phyloP scores from a whole-genome alignment of 2,888 invertebrate genomes.

The Tetrapedia diversipes region DNA sequence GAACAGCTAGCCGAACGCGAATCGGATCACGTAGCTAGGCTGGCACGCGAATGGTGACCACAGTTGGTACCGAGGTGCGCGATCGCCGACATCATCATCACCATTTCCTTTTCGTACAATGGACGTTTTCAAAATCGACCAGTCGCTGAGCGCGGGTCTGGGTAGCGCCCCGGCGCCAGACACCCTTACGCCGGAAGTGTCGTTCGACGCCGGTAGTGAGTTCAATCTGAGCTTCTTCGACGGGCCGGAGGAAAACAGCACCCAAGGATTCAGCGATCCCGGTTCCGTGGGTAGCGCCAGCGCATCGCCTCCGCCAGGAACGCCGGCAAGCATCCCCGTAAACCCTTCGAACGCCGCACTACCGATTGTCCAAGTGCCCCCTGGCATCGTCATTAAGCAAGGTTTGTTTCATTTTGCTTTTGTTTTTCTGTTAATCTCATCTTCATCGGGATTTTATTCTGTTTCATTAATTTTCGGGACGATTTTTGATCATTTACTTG shows the following conservation, averaged over 20 bases:
- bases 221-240: constrained; percentile 93
- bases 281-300: constrained; percentile 86
- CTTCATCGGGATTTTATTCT: background rate
- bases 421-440: background rate
- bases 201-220: constrained; percentile 90
- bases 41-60: constrained; percentile 72
- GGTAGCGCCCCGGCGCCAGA: constrained; percentile 86
- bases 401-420: constrained; percentile 76
- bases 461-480: background rate
- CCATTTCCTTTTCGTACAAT: constrained; percentile 81
- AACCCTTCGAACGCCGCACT: constrained; percentile 76
- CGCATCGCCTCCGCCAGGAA: constrained; percentile 80
- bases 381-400: constrained; percentile 82
- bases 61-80: constrained; percentile 59
- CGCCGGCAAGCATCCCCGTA: constrained; percentile 75
- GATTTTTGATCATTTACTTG: background rate
- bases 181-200: constrained; percentile 86
- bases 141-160: constrained; percentile 86
- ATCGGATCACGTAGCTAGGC: constrained; percentile 27
- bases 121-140: constrained; percentile 90
- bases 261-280: constrained; percentile 88
- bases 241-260: constrained; percentile 87
- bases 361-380: constrained; percentile 79
- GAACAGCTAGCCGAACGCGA: constrained; percentile 23
- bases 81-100: constrained; percentile 51